Evolutionary conservation across 2,113 vertebrate genomes (phyloP).

Genomic region (Gavialis gangeticus): DNA sequence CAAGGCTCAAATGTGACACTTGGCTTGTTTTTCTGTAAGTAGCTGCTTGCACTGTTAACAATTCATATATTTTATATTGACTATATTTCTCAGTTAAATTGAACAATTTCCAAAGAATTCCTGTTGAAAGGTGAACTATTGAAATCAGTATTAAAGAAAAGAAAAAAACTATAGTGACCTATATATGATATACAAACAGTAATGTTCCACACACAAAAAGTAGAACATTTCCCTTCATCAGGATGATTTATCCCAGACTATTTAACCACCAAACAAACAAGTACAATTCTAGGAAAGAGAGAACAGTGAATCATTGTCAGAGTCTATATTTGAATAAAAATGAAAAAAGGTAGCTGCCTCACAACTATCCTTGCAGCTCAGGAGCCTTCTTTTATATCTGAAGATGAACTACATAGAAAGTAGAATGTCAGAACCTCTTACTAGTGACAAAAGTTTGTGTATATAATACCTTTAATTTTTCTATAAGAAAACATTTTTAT

Average conservation of each 20-base stretch:
- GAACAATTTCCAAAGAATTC: background rate
- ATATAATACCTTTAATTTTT: background rate
- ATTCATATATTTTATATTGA: conserved; percentile 1
- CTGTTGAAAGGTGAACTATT: background rate
- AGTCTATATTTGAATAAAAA: background rate
- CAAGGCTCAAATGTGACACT: background rate
- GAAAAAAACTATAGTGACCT: background rate
- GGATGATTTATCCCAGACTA: background rate
- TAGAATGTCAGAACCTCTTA: background rate
- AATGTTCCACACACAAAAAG: background rate
- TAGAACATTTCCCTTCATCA: accelerated
- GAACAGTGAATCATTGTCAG: background rate
- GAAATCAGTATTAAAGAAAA: background rate
- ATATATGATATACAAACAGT: background rate
- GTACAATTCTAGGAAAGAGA: background rate
- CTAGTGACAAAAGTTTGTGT: background rate
- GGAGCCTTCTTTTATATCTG: background rate
- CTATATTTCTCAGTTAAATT: conserved; percentile 20
- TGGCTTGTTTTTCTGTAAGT: conserved; percentile 39
- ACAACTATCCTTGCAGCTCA: background rate
- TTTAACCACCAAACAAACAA: background rate
- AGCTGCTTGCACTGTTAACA: conserved; percentile 28
- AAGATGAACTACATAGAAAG: background rate
- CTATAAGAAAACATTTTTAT: background rate
- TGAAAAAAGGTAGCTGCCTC: background rate